Conservation (phyloP, 2,888 invertebrate species). For the Mythimna albipuncta region DNA sequence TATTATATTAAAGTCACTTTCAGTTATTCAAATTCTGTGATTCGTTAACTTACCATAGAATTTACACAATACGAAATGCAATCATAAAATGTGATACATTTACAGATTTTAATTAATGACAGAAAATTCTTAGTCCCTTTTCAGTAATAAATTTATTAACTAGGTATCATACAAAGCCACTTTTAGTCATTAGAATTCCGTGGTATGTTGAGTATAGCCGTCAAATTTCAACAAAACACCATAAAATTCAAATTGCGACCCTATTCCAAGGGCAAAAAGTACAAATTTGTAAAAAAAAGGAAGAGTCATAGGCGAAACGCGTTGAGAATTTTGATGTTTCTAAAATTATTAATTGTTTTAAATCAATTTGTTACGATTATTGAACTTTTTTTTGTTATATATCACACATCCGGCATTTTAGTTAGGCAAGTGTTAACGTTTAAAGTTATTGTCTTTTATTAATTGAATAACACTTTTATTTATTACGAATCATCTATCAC, state of each 20-base stretch:
- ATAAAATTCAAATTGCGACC: conserved; percentile 46
- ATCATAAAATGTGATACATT: too few relatives aligned
- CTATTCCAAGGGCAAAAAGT: conserved; percentile 59
- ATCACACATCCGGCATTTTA: conserved; percentile 70
- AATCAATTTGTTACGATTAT: conserved; percentile 83
- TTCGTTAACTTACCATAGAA: too few relatives aligned
- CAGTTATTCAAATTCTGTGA: too few relatives aligned
- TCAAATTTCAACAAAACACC: conserved; percentile 51
- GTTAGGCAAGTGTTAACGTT: conserved; percentile 58
- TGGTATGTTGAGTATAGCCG: conserved; percentile 32
- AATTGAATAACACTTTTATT: conserved; percentile 22
- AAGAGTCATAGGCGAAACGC: conserved; percentile 56
- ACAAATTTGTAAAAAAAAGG: conserved; percentile 60
- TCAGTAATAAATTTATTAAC: neutral
- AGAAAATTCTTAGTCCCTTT: neutral
- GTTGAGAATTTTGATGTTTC: conserved; percentile 70
- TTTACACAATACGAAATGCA: too few relatives aligned
- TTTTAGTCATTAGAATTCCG: conserved; percentile 45
- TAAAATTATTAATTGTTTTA: conserved; percentile 71
- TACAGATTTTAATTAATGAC: neutral
- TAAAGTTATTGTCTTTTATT: conserved; percentile 26
- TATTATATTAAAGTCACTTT: neutral
- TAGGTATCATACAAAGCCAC: conserved; percentile 21
- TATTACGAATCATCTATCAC: neutral
- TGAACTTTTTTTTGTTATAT: conserved; percentile 69